These are phyloP conservation scores for Melanotaenia nigrans DNA, from an alignment of 2,797 vertebrate species.

Conservation along the genomic window DNA sequence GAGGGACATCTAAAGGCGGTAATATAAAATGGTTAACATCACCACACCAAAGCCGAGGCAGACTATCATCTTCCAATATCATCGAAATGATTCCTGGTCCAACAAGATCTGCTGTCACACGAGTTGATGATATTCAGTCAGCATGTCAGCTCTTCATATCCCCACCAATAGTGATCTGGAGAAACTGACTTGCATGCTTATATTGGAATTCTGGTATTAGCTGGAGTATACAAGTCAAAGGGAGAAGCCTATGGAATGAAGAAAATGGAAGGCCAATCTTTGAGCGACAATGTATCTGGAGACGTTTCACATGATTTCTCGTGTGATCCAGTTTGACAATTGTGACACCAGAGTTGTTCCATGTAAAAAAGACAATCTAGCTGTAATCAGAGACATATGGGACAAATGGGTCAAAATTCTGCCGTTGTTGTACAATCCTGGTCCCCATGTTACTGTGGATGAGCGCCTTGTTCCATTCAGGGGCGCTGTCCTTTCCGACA, in stretches of 20 bases:
- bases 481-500: no score
- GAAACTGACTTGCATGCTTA: slow-evolving; percentile 27
- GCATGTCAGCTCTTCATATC: slow-evolving; percentile 30
- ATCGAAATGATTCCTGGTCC: slow-evolving; percentile 1
- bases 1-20: background rate
- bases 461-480: background rate
- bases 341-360: slow-evolving; percentile 10
- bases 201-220: slow-evolving; percentile 21
- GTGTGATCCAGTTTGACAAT: slow-evolving; percentile 31
- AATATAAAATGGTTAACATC: background rate
- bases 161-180: background rate
- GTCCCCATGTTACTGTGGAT: background rate
- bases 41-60: background rate
- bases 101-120: slow-evolving; percentile 1
- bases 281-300: background rate
- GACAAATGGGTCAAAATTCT: background rate
- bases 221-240: background rate
- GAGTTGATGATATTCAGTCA: slow-evolving; percentile 19
- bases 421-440: background rate
- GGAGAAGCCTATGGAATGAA: slow-evolving; percentile 2
- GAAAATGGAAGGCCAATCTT: background rate
- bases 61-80: background rate
- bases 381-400: no score
- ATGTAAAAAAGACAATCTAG: no score
- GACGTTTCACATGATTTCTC: slow-evolving; percentile 17